These are phyloP conservation scores for Chloroceryle inda DNA, from an alignment of 2,797 vertebrate genomes.

Conservation along the genomic window DNA sequence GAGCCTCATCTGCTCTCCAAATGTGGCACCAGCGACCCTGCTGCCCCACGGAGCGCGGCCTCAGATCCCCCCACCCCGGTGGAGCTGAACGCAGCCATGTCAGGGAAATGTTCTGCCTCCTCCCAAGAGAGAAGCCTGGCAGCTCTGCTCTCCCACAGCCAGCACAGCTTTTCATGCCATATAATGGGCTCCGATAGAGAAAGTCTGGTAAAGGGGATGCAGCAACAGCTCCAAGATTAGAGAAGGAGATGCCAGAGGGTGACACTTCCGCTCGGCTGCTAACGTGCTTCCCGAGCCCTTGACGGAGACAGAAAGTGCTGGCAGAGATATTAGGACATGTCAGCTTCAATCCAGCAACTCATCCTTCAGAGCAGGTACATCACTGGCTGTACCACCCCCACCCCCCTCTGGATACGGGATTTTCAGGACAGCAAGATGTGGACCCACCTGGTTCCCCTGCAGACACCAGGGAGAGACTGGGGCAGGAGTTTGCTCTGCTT, in stretches of 20 bases:
- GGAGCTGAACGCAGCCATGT: rapidly evolving
- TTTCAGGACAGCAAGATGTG: not conserved
- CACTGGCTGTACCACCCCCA: not conserved
- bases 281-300: slow-evolving; percentile 44
- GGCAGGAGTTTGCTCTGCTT: not conserved
- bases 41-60: not conserved
- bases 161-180: not conserved
- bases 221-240: slow-evolving; percentile 37
- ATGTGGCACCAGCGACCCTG: rapidly evolving
- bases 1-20: not conserved
- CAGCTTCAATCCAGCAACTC: slow-evolving; percentile 58
- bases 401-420: rapidly evolving
- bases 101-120: not conserved
- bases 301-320: slow-evolving; percentile 30
- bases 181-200: not conserved
- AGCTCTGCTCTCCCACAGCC: not conserved
- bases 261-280: slow-evolving; percentile 60
- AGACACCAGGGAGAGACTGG: not conserved
- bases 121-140: not conserved
- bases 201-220: slow-evolving; percentile 31
- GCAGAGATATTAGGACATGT: slow-evolving; percentile 55
- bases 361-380: slow-evolving; percentile 59
- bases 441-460: not conserved
- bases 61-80: rapidly evolving
- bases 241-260: slow-evolving; percentile 71